These are phyloP conservation scores for Lamproptera curius DNA, from an alignment of 2,888 invertebrate genomes.

Conservation along the genomic window DNA sequence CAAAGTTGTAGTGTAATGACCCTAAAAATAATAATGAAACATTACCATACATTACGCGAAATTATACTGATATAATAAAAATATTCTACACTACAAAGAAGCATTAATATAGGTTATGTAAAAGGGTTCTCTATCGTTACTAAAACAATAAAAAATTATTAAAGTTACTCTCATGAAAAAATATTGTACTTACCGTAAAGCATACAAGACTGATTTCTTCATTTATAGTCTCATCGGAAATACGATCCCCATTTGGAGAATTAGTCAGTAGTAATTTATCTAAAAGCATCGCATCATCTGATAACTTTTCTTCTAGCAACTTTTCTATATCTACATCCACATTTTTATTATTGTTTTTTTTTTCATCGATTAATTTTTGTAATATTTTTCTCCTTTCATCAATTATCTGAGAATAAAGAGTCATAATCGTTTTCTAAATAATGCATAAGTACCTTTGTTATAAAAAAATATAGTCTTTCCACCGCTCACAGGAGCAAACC, in stretches of 20 bases:
- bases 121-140: no score
- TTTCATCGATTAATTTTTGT: slow-evolving; percentile 29
- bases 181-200: slow-evolving; percentile 32
- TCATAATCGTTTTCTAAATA: no score
- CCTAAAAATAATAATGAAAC: slow-evolving; percentile 29
- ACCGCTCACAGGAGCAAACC: no score
- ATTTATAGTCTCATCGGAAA: slow-evolving; percentile 34
- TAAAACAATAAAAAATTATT: no score
- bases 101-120: no score
- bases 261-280: slow-evolving; percentile 35
- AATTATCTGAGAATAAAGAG: slow-evolving; percentile 33
- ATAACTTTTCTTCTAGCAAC: slow-evolving; percentile 28
- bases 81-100: no score
- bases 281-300: slow-evolving; percentile 30
- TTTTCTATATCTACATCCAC: slow-evolving; percentile 25
- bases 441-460: no score
- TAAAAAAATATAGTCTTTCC: no score
- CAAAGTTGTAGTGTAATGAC: slow-evolving; percentile 39
- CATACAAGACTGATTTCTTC: slow-evolving; percentile 37
- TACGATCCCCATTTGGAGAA: slow-evolving; percentile 30
- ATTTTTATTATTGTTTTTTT: slow-evolving; percentile 32
- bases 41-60: no score
- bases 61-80: no score
- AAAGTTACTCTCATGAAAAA: no score
- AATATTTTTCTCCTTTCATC: slow-evolving; percentile 29